Conservation (phyloP, 2,888 invertebrate genomes). For the Drosophila nr. fundita region DNA sequence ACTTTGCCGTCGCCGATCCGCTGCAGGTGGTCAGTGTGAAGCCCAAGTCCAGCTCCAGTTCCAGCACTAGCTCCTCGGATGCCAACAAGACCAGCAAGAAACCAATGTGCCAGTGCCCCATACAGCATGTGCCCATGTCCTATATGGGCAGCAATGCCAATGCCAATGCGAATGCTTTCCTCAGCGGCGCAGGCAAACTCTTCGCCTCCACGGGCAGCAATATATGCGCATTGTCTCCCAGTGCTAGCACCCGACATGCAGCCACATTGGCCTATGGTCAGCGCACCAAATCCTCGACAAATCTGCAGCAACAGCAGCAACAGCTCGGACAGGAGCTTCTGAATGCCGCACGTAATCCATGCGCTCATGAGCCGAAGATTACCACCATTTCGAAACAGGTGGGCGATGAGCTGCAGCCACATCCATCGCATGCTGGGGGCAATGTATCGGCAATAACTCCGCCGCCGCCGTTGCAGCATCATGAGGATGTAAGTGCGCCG, state of each 20-base stretch:
- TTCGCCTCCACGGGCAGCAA: conserved; percentile 50
- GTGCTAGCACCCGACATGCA: conserved; percentile 53
- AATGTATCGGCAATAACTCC: conserved; percentile 67
- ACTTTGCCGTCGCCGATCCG: conserved; percentile 84
- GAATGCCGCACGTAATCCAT: conserved; percentile 53
- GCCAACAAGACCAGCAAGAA: conserved; percentile 73
- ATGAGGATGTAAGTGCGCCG: conserved; percentile 74
- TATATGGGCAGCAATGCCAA: conserved; percentile 84
- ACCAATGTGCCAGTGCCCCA: conserved; percentile 85
- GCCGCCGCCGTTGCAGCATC: conserved; percentile 74
- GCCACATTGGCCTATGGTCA: conserved; percentile 72
- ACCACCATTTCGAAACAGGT: conserved; percentile 84
- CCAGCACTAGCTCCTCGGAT: conserved; percentile 36
- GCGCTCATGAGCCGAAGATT: conserved; percentile 82
- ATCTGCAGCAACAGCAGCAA: conserved; percentile 55
- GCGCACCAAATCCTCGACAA: conserved; percentile 73
- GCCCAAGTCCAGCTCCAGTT: conserved; percentile 52
- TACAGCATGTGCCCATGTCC: conserved; percentile 85
- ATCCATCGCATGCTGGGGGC: conserved; percentile 39
- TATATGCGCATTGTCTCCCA: conserved; percentile 68
- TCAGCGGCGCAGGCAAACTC: conserved; percentile 69
- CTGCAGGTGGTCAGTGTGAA: conserved; percentile 58
- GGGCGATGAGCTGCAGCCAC: conserved; percentile 71
- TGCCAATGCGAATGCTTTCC: conserved; percentile 72
- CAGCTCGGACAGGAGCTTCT: conserved; percentile 65